Evolutionary conservation across 1,140 invertebrate genomes (phyloP).

Genomic region (Ceratina australensis): DNA sequence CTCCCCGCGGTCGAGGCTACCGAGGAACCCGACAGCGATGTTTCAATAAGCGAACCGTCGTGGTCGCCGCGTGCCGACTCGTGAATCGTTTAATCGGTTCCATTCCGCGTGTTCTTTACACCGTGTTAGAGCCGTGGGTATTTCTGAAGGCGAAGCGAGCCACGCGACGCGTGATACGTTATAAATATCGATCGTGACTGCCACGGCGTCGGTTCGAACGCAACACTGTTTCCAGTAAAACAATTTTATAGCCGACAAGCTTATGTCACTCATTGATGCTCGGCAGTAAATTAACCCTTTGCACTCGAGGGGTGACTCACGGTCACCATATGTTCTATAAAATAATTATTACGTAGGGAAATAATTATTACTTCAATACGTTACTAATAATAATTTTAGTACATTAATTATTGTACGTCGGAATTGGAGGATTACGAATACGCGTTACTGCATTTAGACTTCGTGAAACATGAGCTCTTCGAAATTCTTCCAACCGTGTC

Average conservation of each 20-base stretch:
- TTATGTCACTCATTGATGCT: constrained; percentile 29
- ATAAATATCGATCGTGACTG: constrained; percentile 46
- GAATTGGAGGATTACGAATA: no score
- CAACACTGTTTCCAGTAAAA: constrained; percentile 57
- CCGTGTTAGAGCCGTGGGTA: constrained; percentile 14
- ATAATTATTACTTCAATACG: no score
- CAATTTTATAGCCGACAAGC: constrained; percentile 55
- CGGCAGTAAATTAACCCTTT: constrained; percentile 51
- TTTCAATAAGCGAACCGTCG: constrained; percentile 37
- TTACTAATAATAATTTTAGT: no score
- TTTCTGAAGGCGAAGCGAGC: constrained; percentile 18
- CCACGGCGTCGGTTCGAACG: constrained; percentile 2
- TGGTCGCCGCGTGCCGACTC: constrained; percentile 2
- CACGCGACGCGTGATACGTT: constrained; percentile 39
- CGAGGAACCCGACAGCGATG: constrained; percentile 25
- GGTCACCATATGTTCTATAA: no score
- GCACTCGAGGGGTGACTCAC: no score
- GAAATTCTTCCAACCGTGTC: constrained; percentile 49
- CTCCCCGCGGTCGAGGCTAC: not conserved
- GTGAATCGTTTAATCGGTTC: constrained; percentile 47
- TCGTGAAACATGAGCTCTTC: constrained; percentile 42
- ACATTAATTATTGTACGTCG: no score
- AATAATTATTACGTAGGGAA: no score
- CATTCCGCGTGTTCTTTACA: constrained; percentile 41
- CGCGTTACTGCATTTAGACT: not conserved